These are phyloP conservation scores for Balaeniceps rex DNA, from an alignment of 2,113 vertebrate species.

Conservation along the genomic window DNA sequence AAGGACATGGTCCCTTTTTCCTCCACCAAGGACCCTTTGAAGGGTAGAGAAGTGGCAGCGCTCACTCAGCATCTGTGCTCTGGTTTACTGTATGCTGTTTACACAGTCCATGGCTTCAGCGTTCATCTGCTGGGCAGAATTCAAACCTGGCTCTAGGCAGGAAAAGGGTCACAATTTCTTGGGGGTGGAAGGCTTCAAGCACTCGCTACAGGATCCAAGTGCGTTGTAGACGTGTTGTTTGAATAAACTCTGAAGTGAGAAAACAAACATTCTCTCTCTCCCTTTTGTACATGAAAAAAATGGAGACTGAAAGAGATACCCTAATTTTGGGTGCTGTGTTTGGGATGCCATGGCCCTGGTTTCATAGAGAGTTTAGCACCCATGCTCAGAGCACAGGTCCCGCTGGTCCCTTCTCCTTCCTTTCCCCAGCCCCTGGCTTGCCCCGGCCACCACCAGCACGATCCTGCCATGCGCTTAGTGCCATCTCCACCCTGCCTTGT, in stretches of 20 bases:
- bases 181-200: neutral
- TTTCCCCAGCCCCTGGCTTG: neutral
- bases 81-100: neutral
- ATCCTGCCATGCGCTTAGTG: neutral
- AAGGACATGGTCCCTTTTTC: accelerated
- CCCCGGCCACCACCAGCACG: accelerated
- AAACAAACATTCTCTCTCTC: neutral
- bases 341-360: neutral
- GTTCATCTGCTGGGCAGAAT: neutral
- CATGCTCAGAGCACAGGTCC: neutral
- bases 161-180: neutral
- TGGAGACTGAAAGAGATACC: neutral
- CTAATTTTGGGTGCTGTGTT: neutral
- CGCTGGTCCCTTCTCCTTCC: neutral
- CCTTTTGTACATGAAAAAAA: neutral
- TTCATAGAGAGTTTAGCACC: accelerated
- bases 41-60: neutral
- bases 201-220: neutral
- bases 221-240: accelerated
- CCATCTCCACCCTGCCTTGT: neutral
- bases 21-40: neutral
- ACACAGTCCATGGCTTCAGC: accelerated
- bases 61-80: neutral
- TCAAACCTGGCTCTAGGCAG: neutral
- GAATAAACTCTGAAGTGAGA: neutral